phyloP scores from a whole-genome alignment of 2,797 vertebrate species.

The Phyllotis vaccarum region DNA sequence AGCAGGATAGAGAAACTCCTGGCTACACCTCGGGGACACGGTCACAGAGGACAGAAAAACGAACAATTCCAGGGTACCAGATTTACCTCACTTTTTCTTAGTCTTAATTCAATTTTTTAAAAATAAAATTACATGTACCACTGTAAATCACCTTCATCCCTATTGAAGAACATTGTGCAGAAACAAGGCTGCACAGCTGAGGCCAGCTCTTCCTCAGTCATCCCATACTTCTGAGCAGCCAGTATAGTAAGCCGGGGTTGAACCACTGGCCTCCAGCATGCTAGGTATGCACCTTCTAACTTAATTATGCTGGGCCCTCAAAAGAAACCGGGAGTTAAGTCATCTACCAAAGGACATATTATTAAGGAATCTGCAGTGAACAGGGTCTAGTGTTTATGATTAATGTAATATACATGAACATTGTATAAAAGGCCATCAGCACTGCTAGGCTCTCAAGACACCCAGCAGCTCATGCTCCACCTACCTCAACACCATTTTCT shows the following conservation, averaged over 20 bases:
- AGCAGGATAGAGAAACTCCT: no score
- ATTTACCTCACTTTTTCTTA: background rate
- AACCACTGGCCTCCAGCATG: background rate
- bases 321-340: constrained; percentile 18
- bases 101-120: background rate
- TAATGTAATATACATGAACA: background rate
- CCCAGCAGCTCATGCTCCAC: background rate
- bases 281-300: background rate
- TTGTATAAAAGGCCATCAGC: background rate
- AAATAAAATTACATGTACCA: background rate
- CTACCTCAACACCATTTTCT: background rate
- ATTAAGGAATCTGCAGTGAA: background rate
- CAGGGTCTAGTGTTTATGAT: background rate
- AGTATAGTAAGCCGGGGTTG: background rate
- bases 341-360: background rate
- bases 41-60: background rate
- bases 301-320: background rate
- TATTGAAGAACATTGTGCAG: background rate
- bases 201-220: background rate
- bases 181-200: background rate
- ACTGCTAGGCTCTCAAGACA: background rate
- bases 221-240: background rate
- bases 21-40: no score
- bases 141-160: background rate
- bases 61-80: background rate